Base-by-base conservation (phyloP, 2,113 vertebrate genomes). In the Pimephales promelas region DNA sequence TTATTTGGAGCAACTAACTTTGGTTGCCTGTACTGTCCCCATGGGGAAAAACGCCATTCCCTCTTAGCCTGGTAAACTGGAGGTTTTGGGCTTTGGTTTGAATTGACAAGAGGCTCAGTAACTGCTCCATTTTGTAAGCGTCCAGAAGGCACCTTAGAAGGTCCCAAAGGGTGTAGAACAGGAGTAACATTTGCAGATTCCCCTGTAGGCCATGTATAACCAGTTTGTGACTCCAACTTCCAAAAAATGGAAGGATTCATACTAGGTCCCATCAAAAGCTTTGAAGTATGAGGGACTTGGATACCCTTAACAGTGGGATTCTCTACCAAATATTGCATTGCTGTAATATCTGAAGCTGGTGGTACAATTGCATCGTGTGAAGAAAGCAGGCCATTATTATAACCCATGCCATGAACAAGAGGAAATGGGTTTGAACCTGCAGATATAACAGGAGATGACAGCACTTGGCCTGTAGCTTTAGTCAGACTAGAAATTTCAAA, bases 401-500 rank as follows among this genome's bases (percentile, higher is more conserved):
- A 68, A 52, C 79, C 10, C 3, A n/a, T 34, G 11, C 62, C 43
- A 7, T 81, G 26, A 81, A 81, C 49, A 81, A 47, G n/a, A 7
- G 40, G 14, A 66, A 28, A 34, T 20, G 2, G 26, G 26, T 10
- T 8, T 66, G 36, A 62, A 61, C 10, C 34, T 40, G 64, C 22
- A 24, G 13, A 31, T 43, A 22, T n/a, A 49, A 59, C 18, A 11
- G 24, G 11, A 34, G 24, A 71, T 16, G 26, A 40, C 16, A 3
- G 57, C 8, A 75, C 75, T 87, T 84, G 81, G 16, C 28, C 59
- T 22, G 49, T 2, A 80, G 18, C 5, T 26, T 70, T 14, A 36
- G n/a, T 34, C 14, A 3, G n/a, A 40, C 24, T 49, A 16, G 56
- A 5, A 43, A 24, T 7, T 13, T 3, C 36, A 54, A 31, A 14